These are phyloP conservation scores for Caradrina clavipalpis DNA, from an alignment of 2,888 invertebrate species.

Conservation along the genomic window DNA sequence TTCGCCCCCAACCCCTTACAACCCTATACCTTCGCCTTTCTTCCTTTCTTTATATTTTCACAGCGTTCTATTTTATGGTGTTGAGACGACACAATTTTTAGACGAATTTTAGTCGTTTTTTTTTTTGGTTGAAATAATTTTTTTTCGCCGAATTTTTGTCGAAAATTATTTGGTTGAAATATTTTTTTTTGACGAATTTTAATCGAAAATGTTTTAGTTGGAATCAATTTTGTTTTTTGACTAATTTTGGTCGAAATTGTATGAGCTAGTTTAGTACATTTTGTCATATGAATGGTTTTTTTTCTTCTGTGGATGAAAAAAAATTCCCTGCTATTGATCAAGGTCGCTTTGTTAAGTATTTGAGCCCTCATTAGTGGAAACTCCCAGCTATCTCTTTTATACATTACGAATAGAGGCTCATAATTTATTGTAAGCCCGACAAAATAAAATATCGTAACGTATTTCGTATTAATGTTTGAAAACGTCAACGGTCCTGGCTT, in stretches of 20 bases:
- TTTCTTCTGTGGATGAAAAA: neutral
- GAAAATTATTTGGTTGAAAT: constrained; percentile 2
- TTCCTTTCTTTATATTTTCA: constrained; percentile 56
- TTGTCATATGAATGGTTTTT: neutral
- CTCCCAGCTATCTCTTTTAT: neutral
- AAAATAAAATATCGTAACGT: neutral
- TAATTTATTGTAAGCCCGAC: neutral
- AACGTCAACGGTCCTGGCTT: too few relatives aligned
- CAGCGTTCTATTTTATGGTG: constrained; percentile 53
- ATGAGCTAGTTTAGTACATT: neutral
- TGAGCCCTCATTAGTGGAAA: constrained; percentile 15
- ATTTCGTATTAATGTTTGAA: neutral
- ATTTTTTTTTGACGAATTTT: constrained; percentile 20
- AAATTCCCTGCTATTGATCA: constrained; percentile 3
- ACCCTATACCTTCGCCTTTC: constrained; percentile 48
- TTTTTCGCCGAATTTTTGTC: too few relatives aligned
- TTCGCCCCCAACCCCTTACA: constrained; percentile 56
- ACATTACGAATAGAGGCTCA: neutral
- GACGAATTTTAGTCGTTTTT: neutral
- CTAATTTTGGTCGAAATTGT: too few relatives aligned
- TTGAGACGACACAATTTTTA: constrained; percentile 28
- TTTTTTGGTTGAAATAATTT: constrained; percentile 8
- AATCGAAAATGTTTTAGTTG: too few relatives aligned
- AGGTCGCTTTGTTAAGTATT: constrained; percentile 1
- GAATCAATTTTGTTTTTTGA: constrained; percentile 1